Conservation (phyloP, 2,797 vertebrate species). For the Bradypus variegatus region DNA sequence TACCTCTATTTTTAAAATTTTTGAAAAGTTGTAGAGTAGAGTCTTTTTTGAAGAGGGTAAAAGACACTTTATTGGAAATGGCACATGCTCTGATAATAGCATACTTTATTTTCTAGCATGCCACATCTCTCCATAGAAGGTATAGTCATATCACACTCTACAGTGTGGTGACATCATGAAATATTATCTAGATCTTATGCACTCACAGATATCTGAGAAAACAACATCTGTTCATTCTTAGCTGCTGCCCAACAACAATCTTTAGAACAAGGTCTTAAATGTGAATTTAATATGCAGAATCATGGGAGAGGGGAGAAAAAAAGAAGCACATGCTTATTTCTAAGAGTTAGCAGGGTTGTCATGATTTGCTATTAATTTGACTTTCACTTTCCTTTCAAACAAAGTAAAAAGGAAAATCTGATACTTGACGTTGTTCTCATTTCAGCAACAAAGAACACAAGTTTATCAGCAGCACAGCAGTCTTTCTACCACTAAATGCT, state of each 20-base stretch:
- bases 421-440: background rate
- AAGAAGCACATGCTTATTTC: background rate
- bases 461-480: background rate
- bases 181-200: background rate
- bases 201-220: conserved; percentile 3
- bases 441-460: background rate
- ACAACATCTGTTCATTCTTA: background rate
- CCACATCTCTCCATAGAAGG: background rate
- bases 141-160: background rate
- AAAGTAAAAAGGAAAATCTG: background rate
- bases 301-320: too few species aligned
- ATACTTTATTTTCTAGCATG: background rate
- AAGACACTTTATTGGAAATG: background rate
- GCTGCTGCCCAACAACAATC: background rate
- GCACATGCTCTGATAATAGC: background rate
- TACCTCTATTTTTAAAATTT: background rate
- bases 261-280: background rate
- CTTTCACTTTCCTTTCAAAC: background rate
- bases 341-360: background rate
- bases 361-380: background rate
- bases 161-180: background rate
- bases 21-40: background rate
- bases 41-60: background rate
- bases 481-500: background rate
- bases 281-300: background rate